Conservation (phyloP, 35 echinoderm and acorn worm species). For the Anneissia japonica region DNA sequence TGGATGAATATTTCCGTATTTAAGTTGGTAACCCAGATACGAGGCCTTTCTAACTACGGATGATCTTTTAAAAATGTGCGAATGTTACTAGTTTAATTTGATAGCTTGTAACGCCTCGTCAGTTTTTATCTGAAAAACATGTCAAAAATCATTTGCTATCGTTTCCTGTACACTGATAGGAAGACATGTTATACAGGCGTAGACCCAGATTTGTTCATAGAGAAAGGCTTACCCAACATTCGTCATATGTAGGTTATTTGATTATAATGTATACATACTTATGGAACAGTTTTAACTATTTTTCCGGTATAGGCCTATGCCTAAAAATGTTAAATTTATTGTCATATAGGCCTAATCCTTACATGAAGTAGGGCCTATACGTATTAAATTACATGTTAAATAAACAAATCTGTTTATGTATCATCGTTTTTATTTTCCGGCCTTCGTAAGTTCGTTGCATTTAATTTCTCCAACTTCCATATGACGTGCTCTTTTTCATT, state of each 20-base stretch:
- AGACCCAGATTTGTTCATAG: neutral
- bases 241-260: neutral
- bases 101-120: neutral
- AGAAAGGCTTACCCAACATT: neutral
- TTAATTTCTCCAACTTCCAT: no score
- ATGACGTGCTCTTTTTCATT: no score
- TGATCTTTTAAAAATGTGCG: neutral
- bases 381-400: no score
- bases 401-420: no score
- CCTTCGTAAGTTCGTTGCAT: no score
- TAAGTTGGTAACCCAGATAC: neutral
- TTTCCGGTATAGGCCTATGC: no score
- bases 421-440: no score
- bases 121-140: neutral
- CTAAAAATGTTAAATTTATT: no score
- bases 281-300: no score
- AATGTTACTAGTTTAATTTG: neutral
- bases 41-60: neutral
- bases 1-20: neutral
- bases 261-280: neutral
- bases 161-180: neutral
- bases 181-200: neutral
- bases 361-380: no score
- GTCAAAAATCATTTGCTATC: neutral
- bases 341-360: no score